Percentiles rank a stretch among this genome's conserved stretches.
phyloP scores from a whole-genome alignment of 2,888 invertebrate genomes.

The Dorcus parallelipipedus region DNA sequence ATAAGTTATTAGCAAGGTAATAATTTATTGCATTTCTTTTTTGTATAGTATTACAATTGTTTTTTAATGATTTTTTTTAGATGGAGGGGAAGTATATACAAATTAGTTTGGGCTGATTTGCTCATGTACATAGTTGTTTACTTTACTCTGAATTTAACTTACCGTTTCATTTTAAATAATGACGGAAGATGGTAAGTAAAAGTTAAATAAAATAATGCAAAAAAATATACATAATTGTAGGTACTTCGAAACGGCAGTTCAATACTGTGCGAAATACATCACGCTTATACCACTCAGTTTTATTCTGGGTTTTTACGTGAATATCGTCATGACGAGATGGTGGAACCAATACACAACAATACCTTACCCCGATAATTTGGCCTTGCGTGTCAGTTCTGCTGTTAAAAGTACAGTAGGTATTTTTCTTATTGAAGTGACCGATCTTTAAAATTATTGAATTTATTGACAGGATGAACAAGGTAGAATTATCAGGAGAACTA shows the following conservation, averaged over 20 bases:
- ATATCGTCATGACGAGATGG: slow-evolving; percentile 89
- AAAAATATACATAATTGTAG: slow-evolving; percentile 45
- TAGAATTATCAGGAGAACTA: slow-evolving; percentile 72
- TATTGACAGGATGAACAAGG: slow-evolving; percentile 67
- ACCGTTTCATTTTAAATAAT: slow-evolving; percentile 67
- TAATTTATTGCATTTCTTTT: slow-evolving; percentile 16
- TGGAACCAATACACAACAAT: slow-evolving; percentile 78
- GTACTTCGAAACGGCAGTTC: slow-evolving; percentile 73
- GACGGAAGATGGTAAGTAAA: slow-evolving; percentile 65
- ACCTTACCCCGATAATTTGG: slow-evolving; percentile 82
- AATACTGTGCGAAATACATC: slow-evolving; percentile 79
- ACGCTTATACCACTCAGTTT: slow-evolving; percentile 87
- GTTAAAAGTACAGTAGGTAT: slow-evolving; percentile 67
- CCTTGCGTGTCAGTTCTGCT: slow-evolving; percentile 75
- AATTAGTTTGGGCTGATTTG: slow-evolving; percentile 88
- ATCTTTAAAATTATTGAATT: no score
- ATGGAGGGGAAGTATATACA: slow-evolving; percentile 95
- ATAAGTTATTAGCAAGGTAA: slow-evolving; percentile 79
- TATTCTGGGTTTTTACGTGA: slow-evolving; percentile 90
- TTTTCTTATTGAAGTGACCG: background rate
- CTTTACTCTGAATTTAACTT: slow-evolving; percentile 73
- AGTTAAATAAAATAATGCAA: no score
- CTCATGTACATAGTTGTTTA: slow-evolving; percentile 75
- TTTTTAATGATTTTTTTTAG: slow-evolving; percentile 54
- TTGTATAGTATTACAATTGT: background rate